Conservation (phyloP, 2,797 vertebrate genomes). For the Thaleichthys pacificus region DNA sequence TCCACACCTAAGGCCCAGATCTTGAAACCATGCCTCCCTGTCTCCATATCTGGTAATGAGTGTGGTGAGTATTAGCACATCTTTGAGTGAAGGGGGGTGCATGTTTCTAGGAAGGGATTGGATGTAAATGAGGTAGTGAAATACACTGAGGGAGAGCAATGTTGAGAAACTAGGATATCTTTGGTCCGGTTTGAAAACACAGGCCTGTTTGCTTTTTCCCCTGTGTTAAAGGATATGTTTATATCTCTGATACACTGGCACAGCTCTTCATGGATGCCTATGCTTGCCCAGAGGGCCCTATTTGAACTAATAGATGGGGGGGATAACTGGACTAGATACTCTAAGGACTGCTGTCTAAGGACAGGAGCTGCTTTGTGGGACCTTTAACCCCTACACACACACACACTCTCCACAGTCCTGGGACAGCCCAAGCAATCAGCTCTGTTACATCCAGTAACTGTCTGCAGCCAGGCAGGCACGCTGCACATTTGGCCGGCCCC, state of each 20-base stretch:
- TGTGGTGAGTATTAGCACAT: conserved; percentile 15
- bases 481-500: conserved; percentile 24
- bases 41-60: conserved; percentile 18
- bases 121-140: conserved; percentile 55
- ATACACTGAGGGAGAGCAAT: conserved; percentile 8
- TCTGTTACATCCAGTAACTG: conserved; percentile 14
- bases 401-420: neutral
- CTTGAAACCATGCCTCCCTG: too few relatives aligned
- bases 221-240: neutral
- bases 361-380: conserved; percentile 7
- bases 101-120: conserved; percentile 27
- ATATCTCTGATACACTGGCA: neutral
- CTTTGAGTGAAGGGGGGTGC: conserved; percentile 33
- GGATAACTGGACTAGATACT: neutral
- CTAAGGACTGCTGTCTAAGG: neutral
- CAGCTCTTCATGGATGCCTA: neutral
- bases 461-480: conserved; percentile 19
- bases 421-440: conserved; percentile 24
- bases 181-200: neutral
- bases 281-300: neutral
- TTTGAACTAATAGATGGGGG: neutral
- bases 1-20: too few relatives aligned
- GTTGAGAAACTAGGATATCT: neutral
- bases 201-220: neutral
- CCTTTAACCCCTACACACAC: neutral